Evolutionary conservation across 2,888 invertebrate species (phyloP), one percentile per base, ranked within the genome.

Genomic region (Diploptera punctata): DNA sequence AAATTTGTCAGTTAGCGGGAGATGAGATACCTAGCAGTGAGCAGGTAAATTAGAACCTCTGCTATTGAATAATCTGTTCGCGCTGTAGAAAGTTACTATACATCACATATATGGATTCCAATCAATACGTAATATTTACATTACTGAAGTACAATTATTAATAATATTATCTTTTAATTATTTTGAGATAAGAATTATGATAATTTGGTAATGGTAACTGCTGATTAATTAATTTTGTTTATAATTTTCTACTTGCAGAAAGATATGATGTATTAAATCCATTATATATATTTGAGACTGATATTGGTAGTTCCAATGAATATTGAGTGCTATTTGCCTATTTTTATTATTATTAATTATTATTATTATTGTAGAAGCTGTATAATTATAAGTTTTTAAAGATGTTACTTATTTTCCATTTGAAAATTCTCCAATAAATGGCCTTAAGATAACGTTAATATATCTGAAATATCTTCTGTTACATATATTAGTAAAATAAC

Each of bases 221-320:
- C n/a, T n/a, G n/a, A n/a, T n/a, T n/a, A n/a, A n/a, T n/a, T n/a
- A n/a, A n/a, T n/a, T n/a, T n/a, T n/a, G n/a, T n/a, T n/a, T n/a
- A n/a, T n/a, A n/a, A n/a, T n/a, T 54, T 21, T 68, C 38, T 54
- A 47, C 54, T 68, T 52, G 33, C 52, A 68, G 54, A 33, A 21
- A 33, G 33, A 68, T 54, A 54, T 68, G 68, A 68, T 68, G 52
- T 68, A 54, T 54, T 54, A 54, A 65, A 65, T 26, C 47, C 19
- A 18, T 52, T 31, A 33, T 33, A 60, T 60, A 69, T 44, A 57
- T 69, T 52, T 68, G 68, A 69, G 69, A 69, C 69, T 69, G 69
- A 69, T 57, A 38, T 44, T 43, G 18, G 47, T 65, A 65, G 47
- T 65, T 65, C 65, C 43, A 49, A 47, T 67, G 49, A 47, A 16